Percentiles rank a stretch among this genome's conserved stretches.
Conservation (phyloP, 2,113 vertebrate species). For the Lophius piscatorius region DNA sequence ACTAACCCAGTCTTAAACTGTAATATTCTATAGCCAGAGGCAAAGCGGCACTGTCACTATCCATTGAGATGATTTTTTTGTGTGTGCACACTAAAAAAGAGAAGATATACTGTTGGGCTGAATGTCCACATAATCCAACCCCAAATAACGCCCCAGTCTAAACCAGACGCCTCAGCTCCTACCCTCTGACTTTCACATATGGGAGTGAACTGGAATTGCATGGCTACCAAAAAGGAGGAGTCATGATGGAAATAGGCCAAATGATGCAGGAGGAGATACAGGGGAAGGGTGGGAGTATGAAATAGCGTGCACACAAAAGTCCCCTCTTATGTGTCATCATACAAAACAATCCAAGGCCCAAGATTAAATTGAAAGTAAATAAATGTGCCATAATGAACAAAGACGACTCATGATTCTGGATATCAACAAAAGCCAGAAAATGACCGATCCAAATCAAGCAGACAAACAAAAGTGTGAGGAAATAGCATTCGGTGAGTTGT, state of each 20-base stretch:
- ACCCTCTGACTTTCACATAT: constrained; percentile 75
- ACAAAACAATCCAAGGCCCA: constrained; percentile 21
- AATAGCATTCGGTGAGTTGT: constrained; percentile 68
- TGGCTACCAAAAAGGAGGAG: constrained; percentile 71
- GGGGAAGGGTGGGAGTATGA: constrained; percentile 41
- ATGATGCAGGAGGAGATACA: constrained; percentile 68
- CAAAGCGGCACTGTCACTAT: constrained; percentile 69
- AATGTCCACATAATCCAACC: constrained; percentile 69
- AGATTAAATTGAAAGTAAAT: constrained; percentile 37
- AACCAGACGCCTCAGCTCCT: constrained; percentile 66
- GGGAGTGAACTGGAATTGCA: constrained; percentile 71
- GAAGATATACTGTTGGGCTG: constrained; percentile 39
- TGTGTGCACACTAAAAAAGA: constrained; percentile 9
- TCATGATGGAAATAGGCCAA: constrained; percentile 74
- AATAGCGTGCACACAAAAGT: constrained; percentile 23
- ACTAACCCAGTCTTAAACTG: constrained; percentile 75
- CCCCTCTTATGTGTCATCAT: constrained; percentile 43
- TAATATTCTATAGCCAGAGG: constrained; percentile 70
- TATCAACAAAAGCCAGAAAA: constrained; percentile 35
- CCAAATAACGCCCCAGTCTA: constrained; percentile 67
- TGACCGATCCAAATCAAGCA: constrained; percentile 49
- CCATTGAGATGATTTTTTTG: constrained; percentile 68
- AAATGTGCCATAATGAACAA: constrained; percentile 37
- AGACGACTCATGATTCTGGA: constrained; percentile 45
- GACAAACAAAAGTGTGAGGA: constrained; percentile 68